Conservation (phyloP, 2,797 vertebrate genomes). For the Rhynchotus rufescens region DNA sequence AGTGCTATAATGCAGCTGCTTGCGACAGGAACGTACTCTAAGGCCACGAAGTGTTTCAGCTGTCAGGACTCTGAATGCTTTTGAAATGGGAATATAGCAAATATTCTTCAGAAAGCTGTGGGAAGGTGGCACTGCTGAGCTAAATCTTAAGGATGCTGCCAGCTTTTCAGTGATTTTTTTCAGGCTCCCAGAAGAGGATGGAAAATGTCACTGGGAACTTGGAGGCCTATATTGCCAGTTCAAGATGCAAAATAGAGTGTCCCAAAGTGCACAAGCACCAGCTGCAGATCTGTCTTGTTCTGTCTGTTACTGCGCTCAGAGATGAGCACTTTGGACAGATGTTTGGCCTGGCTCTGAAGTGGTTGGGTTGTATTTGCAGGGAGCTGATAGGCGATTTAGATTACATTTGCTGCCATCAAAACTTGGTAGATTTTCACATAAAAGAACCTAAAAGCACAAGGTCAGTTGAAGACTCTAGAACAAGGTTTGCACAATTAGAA, state of each 20-base stretch:
- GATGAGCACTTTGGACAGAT: neutral
- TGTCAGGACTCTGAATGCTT: neutral
- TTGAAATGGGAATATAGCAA: neutral
- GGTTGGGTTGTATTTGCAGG: neutral
- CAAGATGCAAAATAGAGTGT: neutral
- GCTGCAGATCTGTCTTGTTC: neutral
- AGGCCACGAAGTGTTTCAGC: neutral
- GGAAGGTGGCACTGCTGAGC: neutral
- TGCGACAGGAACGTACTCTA: neutral
- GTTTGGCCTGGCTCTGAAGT: neutral
- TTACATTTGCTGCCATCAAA: neutral
- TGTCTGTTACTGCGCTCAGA: neutral
- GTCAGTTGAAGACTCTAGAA: neutral
- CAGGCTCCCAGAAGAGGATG: neutral
- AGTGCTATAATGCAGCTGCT: neutral
- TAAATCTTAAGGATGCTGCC: neutral
- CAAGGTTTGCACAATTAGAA: neutral
- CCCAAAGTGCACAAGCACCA: neutral
- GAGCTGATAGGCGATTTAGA: neutral
- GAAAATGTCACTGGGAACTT: neutral
- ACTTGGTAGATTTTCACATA: neutral
- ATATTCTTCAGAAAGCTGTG: neutral
- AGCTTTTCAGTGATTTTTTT: neutral
- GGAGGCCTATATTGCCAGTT: neutral
- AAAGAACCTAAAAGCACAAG: slow-evolving; percentile 21